Percentiles rank a stretch among this genome's conserved stretches.
Conservation (phyloP, 2,113 vertebrate genomes). For the Rhea americana region DNA sequence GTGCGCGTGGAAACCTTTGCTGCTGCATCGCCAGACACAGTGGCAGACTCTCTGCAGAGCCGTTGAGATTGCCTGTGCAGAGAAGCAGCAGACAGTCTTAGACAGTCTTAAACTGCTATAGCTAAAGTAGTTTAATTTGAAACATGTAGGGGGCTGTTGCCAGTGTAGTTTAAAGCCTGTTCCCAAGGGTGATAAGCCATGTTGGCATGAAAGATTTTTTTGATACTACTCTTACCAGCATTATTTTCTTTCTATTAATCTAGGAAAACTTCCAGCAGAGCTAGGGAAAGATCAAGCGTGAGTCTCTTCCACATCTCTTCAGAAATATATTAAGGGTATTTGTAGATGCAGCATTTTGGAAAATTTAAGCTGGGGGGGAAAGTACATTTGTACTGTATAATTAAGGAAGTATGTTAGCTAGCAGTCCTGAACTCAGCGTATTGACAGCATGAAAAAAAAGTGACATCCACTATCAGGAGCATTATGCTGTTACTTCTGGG, state of each 20-base stretch:
- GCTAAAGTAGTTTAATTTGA: rapidly evolving
- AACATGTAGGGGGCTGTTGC: neutral
- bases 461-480: neutral
- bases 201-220: neutral
- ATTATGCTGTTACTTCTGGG: neutral
- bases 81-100: neutral
- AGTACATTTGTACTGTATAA: neutral
- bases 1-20: rapidly evolving
- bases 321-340: neutral
- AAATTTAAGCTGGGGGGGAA: neutral
- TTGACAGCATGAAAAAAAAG: neutral
- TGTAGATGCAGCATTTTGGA: neutral
- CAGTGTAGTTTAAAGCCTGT: neutral
- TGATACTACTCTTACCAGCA: neutral
- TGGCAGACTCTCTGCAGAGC: neutral
- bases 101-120: neutral
- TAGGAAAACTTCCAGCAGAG: neutral
- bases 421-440: neutral
- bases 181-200: neutral
- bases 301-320: neutral
- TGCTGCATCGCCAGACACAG: neutral
- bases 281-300: neutral
- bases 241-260: neutral
- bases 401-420: neutral
- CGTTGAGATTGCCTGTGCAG: neutral